Evolutionary conservation across 2,888 invertebrate genomes (phyloP).

Genomic region (Petrolisthes cinctipes): DNA sequence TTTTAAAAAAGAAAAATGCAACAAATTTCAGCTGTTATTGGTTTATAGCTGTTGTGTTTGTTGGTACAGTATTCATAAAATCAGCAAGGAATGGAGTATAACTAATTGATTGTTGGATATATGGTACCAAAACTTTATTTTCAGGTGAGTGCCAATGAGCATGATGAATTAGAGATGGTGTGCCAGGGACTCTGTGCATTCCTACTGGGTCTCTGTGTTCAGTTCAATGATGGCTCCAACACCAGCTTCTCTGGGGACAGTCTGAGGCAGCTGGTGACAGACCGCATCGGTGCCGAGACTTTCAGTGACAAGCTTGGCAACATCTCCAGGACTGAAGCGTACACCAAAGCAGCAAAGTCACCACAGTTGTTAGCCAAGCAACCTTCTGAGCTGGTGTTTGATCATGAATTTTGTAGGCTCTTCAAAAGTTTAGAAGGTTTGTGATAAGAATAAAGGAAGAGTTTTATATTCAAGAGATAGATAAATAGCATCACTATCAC

Average conservation of each 20-base stretch:
- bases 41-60: too few relatives aligned
- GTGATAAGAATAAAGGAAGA: background rate
- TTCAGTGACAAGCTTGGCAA: slow-evolving; percentile 88
- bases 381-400: slow-evolving; percentile 85
- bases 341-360: slow-evolving; percentile 91
- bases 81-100: too few relatives aligned
- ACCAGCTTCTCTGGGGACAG: slow-evolving; percentile 80
- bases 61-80: too few relatives aligned
- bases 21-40: too few relatives aligned
- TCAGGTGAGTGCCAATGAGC: slow-evolving; percentile 84
- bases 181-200: slow-evolving; percentile 92
- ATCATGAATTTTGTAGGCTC: slow-evolving; percentile 93
- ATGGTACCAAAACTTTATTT: slow-evolving; percentile 53
- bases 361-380: slow-evolving; percentile 87
- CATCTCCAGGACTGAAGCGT: slow-evolving; percentile 89
- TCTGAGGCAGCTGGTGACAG: slow-evolving; percentile 85
- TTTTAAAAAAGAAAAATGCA: too few relatives aligned
- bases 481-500: too few relatives aligned
- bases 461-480: too few relatives aligned
- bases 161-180: slow-evolving; percentile 90
- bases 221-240: slow-evolving; percentile 87
- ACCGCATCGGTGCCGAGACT: slow-evolving; percentile 90
- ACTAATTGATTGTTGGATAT: background rate
- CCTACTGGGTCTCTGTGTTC: slow-evolving; percentile 90
- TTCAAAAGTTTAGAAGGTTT: slow-evolving; percentile 77